These are phyloP conservation scores for Campopleginae sp. DNA, from an alignment of 2,888 invertebrate genomes.

Conservation along the genomic window DNA sequence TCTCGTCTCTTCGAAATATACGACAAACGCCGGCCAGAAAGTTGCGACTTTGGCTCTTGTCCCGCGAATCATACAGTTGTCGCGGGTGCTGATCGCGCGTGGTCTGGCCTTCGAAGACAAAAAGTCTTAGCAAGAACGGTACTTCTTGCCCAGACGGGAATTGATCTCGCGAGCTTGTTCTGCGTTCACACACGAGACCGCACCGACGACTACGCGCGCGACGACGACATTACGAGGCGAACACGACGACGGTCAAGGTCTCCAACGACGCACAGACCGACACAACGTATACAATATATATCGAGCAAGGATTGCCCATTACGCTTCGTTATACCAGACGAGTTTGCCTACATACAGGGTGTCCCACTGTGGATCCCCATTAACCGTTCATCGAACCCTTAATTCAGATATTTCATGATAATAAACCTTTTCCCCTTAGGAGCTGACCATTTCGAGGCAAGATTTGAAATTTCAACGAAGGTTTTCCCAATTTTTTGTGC, in stretches of 20 bases:
- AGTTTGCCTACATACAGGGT: conserved; percentile 5
- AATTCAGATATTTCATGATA: not conserved
- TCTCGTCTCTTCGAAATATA: conserved; percentile 21
- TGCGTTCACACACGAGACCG: conserved; percentile 57
- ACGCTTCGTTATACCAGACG: conserved; percentile 50
- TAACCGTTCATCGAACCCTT: not conserved
- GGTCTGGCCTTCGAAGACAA: conserved; percentile 66
- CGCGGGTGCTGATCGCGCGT: not conserved
- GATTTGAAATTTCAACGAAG: not conserved
- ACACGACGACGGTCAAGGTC: conserved; percentile 63
- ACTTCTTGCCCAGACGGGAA: conserved; percentile 64
- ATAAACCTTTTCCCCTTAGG: too few species aligned
- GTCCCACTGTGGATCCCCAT: not conserved
- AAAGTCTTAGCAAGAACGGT: conserved; percentile 61
- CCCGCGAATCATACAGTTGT: conserved; percentile 13
- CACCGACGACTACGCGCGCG: conserved; percentile 41
- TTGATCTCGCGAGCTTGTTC: conserved; percentile 58
- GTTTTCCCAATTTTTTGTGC: too few species aligned
- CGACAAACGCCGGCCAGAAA: conserved; percentile 38
- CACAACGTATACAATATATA: conserved; percentile 37
- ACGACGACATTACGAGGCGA: conserved; percentile 10
- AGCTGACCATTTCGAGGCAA: too few species aligned
- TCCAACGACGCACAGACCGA: conserved; percentile 18
- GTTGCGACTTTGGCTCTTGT: conserved; percentile 29
- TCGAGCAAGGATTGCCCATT: conserved; percentile 62